Evolutionary conservation across 2,797 vertebrate species (phyloP).

Genomic region (Crenichthys baileyi): DNA sequence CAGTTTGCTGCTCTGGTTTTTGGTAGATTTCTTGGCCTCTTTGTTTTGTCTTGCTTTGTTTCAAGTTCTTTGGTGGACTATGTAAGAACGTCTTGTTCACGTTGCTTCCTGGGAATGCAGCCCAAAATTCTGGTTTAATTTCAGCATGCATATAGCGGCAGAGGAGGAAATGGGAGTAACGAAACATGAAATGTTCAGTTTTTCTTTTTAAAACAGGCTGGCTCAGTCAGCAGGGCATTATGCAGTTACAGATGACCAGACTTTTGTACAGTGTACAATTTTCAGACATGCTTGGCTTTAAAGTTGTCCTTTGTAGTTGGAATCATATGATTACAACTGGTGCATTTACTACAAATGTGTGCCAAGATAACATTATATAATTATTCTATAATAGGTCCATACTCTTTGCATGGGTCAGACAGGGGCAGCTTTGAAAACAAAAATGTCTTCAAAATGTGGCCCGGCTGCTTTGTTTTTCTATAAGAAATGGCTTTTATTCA

Average conservation of each 20-base stretch:
- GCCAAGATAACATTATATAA: slow-evolving; percentile 78
- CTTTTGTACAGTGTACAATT: slow-evolving; percentile 72
- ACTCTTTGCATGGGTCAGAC: slow-evolving; percentile 51
- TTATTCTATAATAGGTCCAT: slow-evolving; percentile 81
- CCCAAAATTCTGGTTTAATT: slow-evolving; percentile 73
- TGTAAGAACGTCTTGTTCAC: slow-evolving; percentile 65
- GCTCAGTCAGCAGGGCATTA: slow-evolving; percentile 32
- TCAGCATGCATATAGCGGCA: slow-evolving; percentile 48
- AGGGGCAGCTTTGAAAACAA: slow-evolving; percentile 75
- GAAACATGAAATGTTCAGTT: slow-evolving; percentile 39
- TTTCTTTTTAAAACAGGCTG: slow-evolving; percentile 40
- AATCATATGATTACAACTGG: slow-evolving; percentile 79
- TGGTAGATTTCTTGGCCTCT: slow-evolving; percentile 13
- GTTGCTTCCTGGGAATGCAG: slow-evolving; percentile 60
- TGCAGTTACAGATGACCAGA: slow-evolving; percentile 37
- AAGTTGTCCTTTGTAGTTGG: slow-evolving; percentile 59
- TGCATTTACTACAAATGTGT: slow-evolving; percentile 71
- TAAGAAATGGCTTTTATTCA: slow-evolving; percentile 68
- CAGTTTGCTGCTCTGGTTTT: background rate
- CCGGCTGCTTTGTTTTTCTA: slow-evolving; percentile 47
- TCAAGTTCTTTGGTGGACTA: slow-evolving; percentile 55
- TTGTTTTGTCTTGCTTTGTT: slow-evolving; percentile 36
- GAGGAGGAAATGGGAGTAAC: slow-evolving; percentile 43
- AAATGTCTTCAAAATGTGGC: slow-evolving; percentile 57
- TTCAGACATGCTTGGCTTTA: slow-evolving; percentile 60